A percentile compares a stretch with the other conserved stretches of the same genome.
Conservation (phyloP, 2,113 vertebrate species). For the Pseudorhombus dupliciocellatus region DNA sequence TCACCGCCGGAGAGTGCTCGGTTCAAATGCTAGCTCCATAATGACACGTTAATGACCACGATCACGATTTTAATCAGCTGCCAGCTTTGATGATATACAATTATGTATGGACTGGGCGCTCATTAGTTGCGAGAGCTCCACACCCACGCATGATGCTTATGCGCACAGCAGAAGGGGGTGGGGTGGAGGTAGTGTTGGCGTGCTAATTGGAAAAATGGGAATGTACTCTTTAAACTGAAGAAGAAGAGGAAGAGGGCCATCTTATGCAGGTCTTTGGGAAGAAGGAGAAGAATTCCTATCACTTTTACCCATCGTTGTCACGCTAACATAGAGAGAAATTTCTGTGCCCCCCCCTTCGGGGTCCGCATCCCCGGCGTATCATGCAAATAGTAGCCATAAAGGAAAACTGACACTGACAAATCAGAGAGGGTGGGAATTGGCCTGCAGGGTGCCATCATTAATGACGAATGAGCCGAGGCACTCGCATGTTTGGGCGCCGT, state of each 20-base stretch:
- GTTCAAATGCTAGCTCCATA: slow-evolving; percentile 3
- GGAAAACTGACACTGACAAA: slow-evolving; percentile 46
- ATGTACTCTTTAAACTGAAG: slow-evolving; percentile 68
- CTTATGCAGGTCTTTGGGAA: too few species aligned
- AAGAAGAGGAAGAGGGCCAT: too few species aligned
- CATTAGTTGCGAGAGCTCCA: slow-evolving; percentile 35
- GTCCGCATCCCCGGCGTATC: slow-evolving; percentile 12
- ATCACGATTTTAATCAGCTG: slow-evolving; percentile 23
- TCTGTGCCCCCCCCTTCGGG: slow-evolving; percentile 25
- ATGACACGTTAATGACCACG: slow-evolving; percentile 9
- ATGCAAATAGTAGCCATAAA: slow-evolving; percentile 41
- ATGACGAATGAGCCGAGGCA: slow-evolving; percentile 47
- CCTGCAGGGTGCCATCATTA: slow-evolving; percentile 35
- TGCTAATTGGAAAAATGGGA: slow-evolving; percentile 65
- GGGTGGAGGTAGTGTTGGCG: too few species aligned
- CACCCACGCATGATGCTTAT: slow-evolving; percentile 31
- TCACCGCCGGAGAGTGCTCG: neutral
- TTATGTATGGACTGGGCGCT: slow-evolving; percentile 31
- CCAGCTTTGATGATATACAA: slow-evolving; percentile 19
- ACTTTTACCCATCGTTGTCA: too few species aligned
- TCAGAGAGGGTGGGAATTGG: slow-evolving; percentile 17
- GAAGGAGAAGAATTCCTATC: too few species aligned
- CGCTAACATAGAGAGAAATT: neutral
- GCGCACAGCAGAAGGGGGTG: too few species aligned
- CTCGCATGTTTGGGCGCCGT: slow-evolving; percentile 16